Base-by-base conservation (phyloP, 2,113 vertebrate genomes). In the Porphyrio hochstetteri region DNA sequence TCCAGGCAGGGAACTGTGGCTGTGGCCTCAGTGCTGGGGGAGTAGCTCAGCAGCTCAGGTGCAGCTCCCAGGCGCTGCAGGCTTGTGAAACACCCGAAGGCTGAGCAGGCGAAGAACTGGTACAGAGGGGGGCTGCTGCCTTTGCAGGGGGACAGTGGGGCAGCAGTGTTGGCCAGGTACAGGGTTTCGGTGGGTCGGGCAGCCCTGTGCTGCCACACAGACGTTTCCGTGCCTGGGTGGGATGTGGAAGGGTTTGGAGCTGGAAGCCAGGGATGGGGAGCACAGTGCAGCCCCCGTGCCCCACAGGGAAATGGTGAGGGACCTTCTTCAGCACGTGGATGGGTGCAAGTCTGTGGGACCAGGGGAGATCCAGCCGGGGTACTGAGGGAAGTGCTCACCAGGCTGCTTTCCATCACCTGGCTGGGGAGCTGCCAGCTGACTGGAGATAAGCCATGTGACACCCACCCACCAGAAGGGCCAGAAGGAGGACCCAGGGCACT, bases 31-130 rank as follows among this genome's bases (percentile, higher is more conserved):
- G 50, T 21, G 9, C 38, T 27, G 0, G 0, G 33, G 35, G 20
- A 5, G 9, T 59, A 53, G 31, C 0, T 40, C 59, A 29, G 67
- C 9, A 57, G 23, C 48, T 77, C 68, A 5, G 10, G 10, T 23
- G 38, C 42, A 2, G 13, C 19, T 80, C 27, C 56, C 29, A 5
- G 38, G 15, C 1, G 2, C 9, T 7, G 40, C n/a, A 13, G 11
- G 10, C 67, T 9, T 78, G 55, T 0, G 0, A 10, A 46, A 53
- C 7, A 0, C 21, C 0, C 12, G 5, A 5, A 5, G 27, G 25
- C 55, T 28, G 78, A 57, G 35, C 1, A 2, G 27, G 24, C 9
- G 3, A n/a, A 3, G 5, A 11, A 7, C 2, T 1, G 14, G 2
- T 48, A 53, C 19, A 28, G 77, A n/a, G 69, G 23, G 36, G 17